A percentile compares a stretch with the other conserved stretches of the same genome.
phyloP scores from a whole-genome alignment of 2,113 vertebrate genomes.

The Amazona vittata region DNA sequence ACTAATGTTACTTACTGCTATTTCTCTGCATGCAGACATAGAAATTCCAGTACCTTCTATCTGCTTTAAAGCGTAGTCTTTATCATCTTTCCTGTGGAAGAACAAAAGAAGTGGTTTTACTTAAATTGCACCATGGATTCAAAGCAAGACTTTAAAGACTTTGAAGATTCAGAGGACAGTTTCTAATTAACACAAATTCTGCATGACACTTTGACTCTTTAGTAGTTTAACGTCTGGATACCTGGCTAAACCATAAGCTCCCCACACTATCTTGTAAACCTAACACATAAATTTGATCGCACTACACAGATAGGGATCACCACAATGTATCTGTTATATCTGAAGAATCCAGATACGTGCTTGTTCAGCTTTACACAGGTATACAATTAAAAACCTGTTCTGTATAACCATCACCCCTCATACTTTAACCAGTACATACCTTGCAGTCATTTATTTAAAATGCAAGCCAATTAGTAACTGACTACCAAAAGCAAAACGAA shows the following conservation, averaged over 20 bases:
- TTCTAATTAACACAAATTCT: background rate
- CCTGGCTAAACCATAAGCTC: background rate
- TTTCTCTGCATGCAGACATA: slow-evolving; percentile 99
- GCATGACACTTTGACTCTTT: background rate
- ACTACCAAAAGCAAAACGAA: background rate
- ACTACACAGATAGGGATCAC: background rate
- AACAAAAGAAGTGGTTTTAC: slow-evolving; percentile 53
- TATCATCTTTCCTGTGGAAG: slow-evolving; percentile 96
- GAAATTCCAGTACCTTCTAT: slow-evolving; percentile 99
- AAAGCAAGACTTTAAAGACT: background rate
- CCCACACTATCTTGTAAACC: background rate
- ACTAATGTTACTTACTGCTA: slow-evolving; percentile 89
- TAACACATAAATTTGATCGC: background rate
- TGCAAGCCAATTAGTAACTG: background rate
- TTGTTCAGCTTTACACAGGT: background rate
- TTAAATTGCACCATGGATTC: slow-evolving; percentile 13
- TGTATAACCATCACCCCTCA: rapidly evolving
- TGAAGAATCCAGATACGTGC: background rate
- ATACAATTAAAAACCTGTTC: background rate
- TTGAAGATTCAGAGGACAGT: background rate
- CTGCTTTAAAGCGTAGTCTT: slow-evolving; percentile 99
- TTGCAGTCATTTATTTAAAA: background rate
- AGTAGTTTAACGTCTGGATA: background rate
- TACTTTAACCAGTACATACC: background rate
- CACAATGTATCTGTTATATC: background rate